Conservation (phyloP, 2,888 invertebrate genomes). For the Deroplatys truncata region DNA sequence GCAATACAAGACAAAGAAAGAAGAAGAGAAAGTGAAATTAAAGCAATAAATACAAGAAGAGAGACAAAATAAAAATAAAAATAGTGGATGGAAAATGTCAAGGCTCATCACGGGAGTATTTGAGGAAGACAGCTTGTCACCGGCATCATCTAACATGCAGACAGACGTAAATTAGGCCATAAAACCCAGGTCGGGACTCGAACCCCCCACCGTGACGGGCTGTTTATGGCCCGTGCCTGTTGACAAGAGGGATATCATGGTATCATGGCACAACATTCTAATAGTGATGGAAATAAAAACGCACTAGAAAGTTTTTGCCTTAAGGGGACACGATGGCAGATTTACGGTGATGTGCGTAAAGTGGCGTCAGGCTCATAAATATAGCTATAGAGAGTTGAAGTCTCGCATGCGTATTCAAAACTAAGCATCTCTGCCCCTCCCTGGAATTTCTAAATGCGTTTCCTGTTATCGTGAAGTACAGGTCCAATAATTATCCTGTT, state of each 20-base stretch:
- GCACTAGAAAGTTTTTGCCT: not conserved
- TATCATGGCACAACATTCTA: not conserved
- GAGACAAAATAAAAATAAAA: not conserved
- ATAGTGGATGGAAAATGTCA: not conserved
- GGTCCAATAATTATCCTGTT: no score
- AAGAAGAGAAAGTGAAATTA: not conserved
- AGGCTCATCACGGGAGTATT: constrained; percentile 4
- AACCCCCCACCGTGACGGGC: constrained; percentile 6
- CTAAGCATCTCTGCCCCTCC: not conserved
- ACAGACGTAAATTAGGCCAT: constrained; percentile 11
- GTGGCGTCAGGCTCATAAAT: not conserved
- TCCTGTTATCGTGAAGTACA: no score
- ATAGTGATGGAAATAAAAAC: not conserved
- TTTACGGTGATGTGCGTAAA: not conserved
- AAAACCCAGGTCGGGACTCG: constrained; percentile 5
- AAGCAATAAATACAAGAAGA: not conserved
- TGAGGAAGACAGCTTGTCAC: not conserved
- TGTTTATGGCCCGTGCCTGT: not conserved
- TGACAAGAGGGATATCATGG: not conserved
- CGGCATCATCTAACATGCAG: not conserved
- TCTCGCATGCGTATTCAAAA: not conserved
- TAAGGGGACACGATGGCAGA: not conserved
- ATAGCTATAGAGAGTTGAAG: not conserved
- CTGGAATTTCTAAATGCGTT: not conserved
- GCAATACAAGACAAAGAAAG: not conserved